A percentile compares a stretch with the other conserved stretches of the same genome.
Conservation (phyloP, 1,140 invertebrate genomes). For the Drosophila oshimai region DNA sequence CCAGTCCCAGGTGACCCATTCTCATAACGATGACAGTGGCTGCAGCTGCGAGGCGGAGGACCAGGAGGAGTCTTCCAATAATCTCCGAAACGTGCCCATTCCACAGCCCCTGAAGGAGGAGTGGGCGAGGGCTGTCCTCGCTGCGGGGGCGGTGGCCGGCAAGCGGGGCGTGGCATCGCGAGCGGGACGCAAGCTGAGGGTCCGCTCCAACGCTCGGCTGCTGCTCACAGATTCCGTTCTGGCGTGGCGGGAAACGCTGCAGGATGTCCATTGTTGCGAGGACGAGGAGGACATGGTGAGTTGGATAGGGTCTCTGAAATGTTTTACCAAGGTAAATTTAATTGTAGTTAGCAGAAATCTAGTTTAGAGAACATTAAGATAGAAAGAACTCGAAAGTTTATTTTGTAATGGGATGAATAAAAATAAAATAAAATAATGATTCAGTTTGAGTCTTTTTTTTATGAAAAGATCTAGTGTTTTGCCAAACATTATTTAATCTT, state of each 20-base stretch:
- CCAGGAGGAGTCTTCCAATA: not conserved
- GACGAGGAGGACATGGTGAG: slow-evolving; percentile 82
- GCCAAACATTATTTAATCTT: not conserved
- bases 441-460: no score
- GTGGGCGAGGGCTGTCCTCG: slow-evolving; percentile 56
- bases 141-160: slow-evolving; percentile 38
- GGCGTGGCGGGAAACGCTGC: slow-evolving; percentile 66
- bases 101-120: slow-evolving; percentile 54
- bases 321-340: no score
- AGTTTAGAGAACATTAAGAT: no score
- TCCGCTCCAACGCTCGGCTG: slow-evolving; percentile 52
- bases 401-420: no score
- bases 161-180: slow-evolving; percentile 53
- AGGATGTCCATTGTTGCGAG: slow-evolving; percentile 68
- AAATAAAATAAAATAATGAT: no score
- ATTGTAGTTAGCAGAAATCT: no score
- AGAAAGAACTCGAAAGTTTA: no score
- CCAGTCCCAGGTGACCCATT: not conserved
- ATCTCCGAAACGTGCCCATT: slow-evolving; percentile 8
- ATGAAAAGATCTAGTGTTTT: no score
- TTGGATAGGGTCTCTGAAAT: not conserved
- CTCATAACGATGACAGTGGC: slow-evolving; percentile 55
- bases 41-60: slow-evolving; percentile 59
- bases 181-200: slow-evolving; percentile 47
- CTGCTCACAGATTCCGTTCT: slow-evolving; percentile 58